Evolutionary conservation across 1,140 invertebrate genomes (phyloP).

Genomic region (Belonocnema kinseyi): DNA sequence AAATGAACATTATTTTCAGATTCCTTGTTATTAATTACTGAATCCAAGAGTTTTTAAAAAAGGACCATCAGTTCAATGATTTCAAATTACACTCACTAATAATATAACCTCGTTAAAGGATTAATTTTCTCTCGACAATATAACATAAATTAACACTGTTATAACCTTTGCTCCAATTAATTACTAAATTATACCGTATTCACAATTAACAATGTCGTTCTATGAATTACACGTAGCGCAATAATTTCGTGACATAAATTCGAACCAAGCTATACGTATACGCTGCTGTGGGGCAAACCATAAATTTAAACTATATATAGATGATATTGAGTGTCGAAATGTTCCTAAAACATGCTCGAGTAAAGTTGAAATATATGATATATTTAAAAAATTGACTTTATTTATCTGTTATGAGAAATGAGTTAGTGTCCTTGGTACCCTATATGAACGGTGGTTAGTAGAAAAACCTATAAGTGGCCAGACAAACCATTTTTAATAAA

Average conservation of each 20-base stretch:
- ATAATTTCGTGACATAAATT: conserved; percentile 26
- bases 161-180: conserved; percentile 24
- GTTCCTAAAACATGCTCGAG: conserved; percentile 2
- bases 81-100: too few relatives aligned
- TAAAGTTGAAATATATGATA: neutral
- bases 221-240: conserved; percentile 12
- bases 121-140: neutral
- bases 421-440: too few relatives aligned
- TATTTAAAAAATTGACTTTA: neutral
- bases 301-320: conserved; percentile 14
- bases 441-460: too few relatives aligned
- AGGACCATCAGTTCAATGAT: too few relatives aligned
- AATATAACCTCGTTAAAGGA: too few relatives aligned
- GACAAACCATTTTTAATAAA: too few relatives aligned
- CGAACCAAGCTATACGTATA: neutral
- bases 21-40: too few relatives aligned
- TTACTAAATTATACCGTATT: conserved; percentile 13
- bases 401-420: too few relatives aligned
- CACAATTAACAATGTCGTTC: conserved; percentile 5
- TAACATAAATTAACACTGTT: conserved; percentile 3
- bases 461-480: too few relatives aligned
- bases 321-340: conserved; percentile 4
- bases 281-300: neutral
- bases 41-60: too few relatives aligned
- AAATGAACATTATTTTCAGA: too few relatives aligned